Evolutionary conservation across 2,113 vertebrate genomes (phyloP).

Genomic region (Haliaeetus leucogaster): DNA sequence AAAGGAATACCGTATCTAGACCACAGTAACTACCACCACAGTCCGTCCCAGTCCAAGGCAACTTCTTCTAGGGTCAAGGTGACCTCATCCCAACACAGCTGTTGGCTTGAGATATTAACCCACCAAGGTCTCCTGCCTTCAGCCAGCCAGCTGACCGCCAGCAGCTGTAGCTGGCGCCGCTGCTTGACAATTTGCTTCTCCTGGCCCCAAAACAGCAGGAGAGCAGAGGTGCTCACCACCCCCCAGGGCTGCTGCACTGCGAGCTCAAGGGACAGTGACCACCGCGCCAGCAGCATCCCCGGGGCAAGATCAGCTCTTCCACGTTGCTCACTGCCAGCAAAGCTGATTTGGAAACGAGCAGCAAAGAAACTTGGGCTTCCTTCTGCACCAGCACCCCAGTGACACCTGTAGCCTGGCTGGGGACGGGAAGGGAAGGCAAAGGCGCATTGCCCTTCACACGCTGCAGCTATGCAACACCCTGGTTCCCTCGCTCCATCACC

Average conservation of each 20-base stretch:
- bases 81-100: not conserved
- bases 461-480: accelerated
- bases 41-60: not conserved
- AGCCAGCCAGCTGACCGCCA: not conserved
- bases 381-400: not conserved
- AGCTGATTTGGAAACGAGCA: not conserved
- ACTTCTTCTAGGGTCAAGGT: not conserved
- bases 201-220: not conserved
- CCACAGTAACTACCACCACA: not conserved
- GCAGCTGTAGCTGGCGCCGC: not conserved
- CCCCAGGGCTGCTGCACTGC: accelerated
- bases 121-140: accelerated
- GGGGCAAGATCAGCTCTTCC: not conserved
- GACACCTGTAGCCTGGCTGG: not conserved
- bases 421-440: not conserved
- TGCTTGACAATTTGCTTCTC: not conserved
- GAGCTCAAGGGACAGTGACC: not conserved
- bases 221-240: accelerated
- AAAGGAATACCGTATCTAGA: not conserved
- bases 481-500: accelerated
- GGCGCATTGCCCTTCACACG: accelerated
- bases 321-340: accelerated
- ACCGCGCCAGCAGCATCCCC: accelerated
- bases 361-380: not conserved
- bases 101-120: not conserved